Conservation (phyloP, 1,140 invertebrate species). For the Rhopalosiphum padi region DNA sequence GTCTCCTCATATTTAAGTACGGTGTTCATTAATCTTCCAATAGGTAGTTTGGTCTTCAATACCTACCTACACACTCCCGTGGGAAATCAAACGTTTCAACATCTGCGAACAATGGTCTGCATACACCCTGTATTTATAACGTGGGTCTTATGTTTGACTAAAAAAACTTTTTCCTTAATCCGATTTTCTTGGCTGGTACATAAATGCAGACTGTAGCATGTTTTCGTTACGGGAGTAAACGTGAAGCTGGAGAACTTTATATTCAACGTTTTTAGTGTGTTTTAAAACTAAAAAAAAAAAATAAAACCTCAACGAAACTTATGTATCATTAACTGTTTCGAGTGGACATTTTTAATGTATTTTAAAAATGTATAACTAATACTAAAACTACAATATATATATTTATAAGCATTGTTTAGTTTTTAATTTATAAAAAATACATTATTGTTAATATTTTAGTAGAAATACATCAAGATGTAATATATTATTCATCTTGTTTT, state of each 20-base stretch:
- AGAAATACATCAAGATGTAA: neutral
- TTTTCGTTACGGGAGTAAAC: neutral
- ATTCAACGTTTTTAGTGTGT: neutral
- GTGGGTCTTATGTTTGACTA: neutral
- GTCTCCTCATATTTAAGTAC: neutral
- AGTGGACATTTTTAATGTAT: neutral
- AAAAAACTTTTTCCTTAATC: conserved; percentile 37
- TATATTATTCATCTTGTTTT: neutral
- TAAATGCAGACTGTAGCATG: no score
- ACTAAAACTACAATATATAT: neutral
- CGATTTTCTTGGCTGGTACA: conserved; percentile 4
- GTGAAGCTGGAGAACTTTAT: neutral
- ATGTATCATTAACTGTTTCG: neutral
- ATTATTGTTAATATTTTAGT: neutral
- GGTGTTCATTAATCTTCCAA: conserved; percentile 32
- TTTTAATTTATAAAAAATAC: conserved; percentile 18
- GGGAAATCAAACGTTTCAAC: conserved; percentile 21
- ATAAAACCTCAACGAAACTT: neutral
- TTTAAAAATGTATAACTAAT: neutral
- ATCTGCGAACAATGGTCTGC: neutral
- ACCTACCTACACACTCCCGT: neutral
- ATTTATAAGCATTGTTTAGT: neutral
- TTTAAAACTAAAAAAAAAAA: neutral
- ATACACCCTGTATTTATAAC: conserved; percentile 4
- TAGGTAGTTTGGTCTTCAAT: neutral